Evolutionary conservation across 2,888 invertebrate species (phyloP).

Genomic region (Rugalucina vietnamica): DNA sequence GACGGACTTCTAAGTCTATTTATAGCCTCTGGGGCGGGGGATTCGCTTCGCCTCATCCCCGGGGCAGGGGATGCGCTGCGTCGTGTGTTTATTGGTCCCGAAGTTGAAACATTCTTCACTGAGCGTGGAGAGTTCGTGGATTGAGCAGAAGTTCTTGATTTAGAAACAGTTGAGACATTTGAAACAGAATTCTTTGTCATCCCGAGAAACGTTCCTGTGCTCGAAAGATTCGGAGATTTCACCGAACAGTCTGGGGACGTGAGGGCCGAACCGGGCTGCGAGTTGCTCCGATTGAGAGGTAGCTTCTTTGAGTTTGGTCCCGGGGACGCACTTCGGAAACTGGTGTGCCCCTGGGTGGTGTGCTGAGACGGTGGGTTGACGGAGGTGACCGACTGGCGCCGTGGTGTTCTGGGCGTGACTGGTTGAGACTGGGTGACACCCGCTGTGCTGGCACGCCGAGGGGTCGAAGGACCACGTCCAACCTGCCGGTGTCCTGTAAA

Average conservation of each 20-base stretch:
- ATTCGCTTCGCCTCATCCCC: slow-evolving; percentile 56
- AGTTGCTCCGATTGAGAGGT: slow-evolving; percentile 35
- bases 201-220: neutral
- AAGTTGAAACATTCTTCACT: neutral
- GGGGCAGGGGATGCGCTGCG: slow-evolving; percentile 47
- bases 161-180: neutral
- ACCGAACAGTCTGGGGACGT: slow-evolving; percentile 46
- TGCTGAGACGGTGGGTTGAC: neutral
- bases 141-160: neutral
- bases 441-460: slow-evolving; percentile 61
- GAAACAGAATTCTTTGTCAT: neutral
- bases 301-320: slow-evolving; percentile 62
- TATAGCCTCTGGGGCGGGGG: slow-evolving; percentile 60
- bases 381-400: slow-evolving; percentile 62
- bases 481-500: slow-evolving; percentile 62
- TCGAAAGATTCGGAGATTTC: slow-evolving; percentile 38
- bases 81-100: neutral
- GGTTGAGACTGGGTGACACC: slow-evolving; percentile 59
- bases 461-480: slow-evolving; percentile 45
- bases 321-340: slow-evolving; percentile 71
- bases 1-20: slow-evolving; percentile 66
- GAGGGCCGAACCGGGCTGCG: slow-evolving; percentile 50
- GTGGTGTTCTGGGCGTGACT: slow-evolving; percentile 58
- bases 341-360: slow-evolving; percentile 46
- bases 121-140: neutral